Conservation (phyloP, 2,113 vertebrate species). For the Muntiacus muntjak region DNA sequence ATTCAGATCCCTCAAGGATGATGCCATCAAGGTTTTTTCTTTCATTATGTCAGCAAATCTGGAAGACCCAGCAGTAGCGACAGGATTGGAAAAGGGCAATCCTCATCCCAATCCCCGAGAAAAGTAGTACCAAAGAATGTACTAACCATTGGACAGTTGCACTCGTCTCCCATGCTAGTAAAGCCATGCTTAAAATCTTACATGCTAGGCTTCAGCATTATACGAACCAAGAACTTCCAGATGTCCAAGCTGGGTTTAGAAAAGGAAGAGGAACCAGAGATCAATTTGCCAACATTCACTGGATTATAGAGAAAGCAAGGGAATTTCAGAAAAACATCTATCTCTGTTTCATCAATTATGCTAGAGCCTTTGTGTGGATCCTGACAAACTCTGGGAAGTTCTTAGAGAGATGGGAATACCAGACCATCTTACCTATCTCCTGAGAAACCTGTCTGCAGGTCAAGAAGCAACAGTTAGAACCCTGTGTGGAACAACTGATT, state of each 20-base stretch:
- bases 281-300: background rate
- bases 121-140: background rate
- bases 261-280: background rate
- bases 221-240: background rate
- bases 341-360: background rate
- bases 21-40: background rate
- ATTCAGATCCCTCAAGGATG: background rate
- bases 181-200: background rate
- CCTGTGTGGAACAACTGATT: background rate
- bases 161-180: background rate
- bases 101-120: background rate
- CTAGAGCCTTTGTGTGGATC: background rate
- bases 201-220: background rate
- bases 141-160: background rate
- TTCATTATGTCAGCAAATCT: background rate
- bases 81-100: background rate
- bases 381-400: background rate
- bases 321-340: background rate
- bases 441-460: background rate
- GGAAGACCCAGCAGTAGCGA: background rate
- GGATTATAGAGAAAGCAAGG: background rate
- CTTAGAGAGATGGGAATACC: background rate
- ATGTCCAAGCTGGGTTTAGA: background rate
- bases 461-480: background rate
- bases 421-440: background rate